Conservation (phyloP, 2,888 invertebrate species). For the Brachyopa scutellaris region DNA sequence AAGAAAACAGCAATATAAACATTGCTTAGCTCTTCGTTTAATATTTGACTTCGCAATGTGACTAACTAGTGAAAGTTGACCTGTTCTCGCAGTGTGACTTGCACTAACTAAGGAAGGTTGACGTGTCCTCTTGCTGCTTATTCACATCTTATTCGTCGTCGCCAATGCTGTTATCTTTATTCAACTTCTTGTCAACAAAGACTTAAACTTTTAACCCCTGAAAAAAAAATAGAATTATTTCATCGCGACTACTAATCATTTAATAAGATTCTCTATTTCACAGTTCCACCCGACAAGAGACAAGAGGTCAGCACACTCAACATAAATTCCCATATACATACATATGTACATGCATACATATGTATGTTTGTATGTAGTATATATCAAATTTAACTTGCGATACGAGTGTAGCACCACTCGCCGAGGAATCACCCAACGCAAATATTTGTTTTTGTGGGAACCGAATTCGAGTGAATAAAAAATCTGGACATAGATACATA, state of each 20-base stretch:
- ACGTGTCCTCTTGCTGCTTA: neutral
- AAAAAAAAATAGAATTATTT: neutral
- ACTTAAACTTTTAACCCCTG: neutral
- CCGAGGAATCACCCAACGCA: slow-evolving; percentile 24
- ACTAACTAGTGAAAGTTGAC: too few relatives aligned
- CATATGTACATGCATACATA: too few relatives aligned
- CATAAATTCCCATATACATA: slow-evolving; percentile 16
- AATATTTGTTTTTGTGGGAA: neutral
- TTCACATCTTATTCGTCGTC: neutral
- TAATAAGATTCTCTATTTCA: neutral
- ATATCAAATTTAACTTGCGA: slow-evolving; percentile 17
- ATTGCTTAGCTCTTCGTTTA: too few relatives aligned
- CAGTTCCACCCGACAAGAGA: slow-evolving; percentile 12
- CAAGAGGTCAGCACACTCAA: neutral
- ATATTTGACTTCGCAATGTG: too few relatives aligned
- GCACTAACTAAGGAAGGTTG: too few relatives aligned
- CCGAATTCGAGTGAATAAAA: neutral
- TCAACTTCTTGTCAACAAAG: slow-evolving; percentile 6
- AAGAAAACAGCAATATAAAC: too few relatives aligned
- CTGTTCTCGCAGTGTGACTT: too few relatives aligned
- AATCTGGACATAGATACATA: neutral
- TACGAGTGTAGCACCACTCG: slow-evolving; percentile 2
- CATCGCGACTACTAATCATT: too few relatives aligned
- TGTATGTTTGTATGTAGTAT: too few relatives aligned
- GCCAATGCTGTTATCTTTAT: neutral